These are phyloP conservation scores for Brachyhypopomus occidentalis DNA, from an alignment of 2,113 vertebrate species.

Conservation along the genomic window DNA sequence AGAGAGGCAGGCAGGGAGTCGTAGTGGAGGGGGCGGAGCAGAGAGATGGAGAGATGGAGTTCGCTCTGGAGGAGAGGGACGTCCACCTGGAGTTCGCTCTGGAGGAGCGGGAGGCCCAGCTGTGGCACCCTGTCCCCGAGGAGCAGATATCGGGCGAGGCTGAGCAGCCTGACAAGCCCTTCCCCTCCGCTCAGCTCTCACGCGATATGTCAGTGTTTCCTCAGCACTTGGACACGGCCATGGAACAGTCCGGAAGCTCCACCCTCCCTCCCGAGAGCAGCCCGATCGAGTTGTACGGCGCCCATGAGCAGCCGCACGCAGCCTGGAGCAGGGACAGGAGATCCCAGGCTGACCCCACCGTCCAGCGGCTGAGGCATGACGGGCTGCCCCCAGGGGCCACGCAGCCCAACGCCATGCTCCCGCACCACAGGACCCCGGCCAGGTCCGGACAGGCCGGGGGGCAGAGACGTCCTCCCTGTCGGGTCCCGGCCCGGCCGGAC, in stretches of 20 bases:
- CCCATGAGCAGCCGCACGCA: conserved; percentile 15
- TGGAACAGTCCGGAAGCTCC: conserved; percentile 18
- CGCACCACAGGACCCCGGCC: conserved; percentile 46
- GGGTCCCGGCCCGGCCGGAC: not conserved
- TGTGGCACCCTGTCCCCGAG: not conserved
- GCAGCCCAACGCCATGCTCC: not conserved
- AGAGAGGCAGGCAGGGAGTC: conserved; percentile 17
- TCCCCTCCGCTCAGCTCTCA: conserved; percentile 9
- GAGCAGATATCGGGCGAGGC: not conserved
- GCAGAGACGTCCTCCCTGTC: not conserved
- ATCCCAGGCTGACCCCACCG: not conserved
- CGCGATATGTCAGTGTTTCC: conserved; percentile 19
- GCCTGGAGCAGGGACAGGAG: conserved; percentile 22
- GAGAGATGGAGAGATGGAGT: conserved; percentile 15
- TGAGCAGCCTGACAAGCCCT: conserved; percentile 7
- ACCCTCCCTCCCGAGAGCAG: not conserved
- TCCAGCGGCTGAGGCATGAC: conserved; percentile 5
- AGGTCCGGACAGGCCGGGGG: conserved; percentile 18
- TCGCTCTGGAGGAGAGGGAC: not conserved
- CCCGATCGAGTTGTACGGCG: conserved; percentile 13
- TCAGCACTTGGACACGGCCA: not conserved
- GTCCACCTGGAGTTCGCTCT: not conserved
- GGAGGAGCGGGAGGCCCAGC: not conserved
- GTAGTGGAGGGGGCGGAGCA: conserved; percentile 25
- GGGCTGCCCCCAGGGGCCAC: not conserved